Conservation (phyloP, 64 coral and sea anemone genomes). For the Acropora tenuis region DNA sequence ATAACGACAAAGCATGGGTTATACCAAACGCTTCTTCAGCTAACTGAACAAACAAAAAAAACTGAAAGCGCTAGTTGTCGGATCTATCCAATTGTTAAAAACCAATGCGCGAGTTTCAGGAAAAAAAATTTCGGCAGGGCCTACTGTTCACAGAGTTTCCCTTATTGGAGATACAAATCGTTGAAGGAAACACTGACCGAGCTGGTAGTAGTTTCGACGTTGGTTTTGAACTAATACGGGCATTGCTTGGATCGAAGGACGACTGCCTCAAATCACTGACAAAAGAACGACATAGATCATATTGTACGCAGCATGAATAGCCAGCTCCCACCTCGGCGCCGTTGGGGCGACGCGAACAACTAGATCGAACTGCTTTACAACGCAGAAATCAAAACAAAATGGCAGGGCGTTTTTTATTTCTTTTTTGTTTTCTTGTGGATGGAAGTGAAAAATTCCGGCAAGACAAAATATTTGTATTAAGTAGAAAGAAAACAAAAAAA, state of each 20-base stretch:
- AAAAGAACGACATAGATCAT: constrained; percentile 11
- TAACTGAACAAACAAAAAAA: too few species aligned
- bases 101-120: too few species aligned
- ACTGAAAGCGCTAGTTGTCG: too few species aligned
- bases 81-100: too few species aligned
- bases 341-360: background rate
- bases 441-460: background rate
- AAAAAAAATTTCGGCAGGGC: too few species aligned
- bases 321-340: constrained; percentile 14
- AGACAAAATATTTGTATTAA: background rate
- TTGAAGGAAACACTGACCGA: background rate
- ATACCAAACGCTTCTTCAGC: too few species aligned
- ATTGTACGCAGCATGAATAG: background rate
- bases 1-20: too few species aligned
- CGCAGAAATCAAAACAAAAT: constrained; percentile 22
- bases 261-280: background rate
- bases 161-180: too few species aligned
- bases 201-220: background rate
- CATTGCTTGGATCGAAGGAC: background rate
- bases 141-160: background rate
- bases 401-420: background rate
- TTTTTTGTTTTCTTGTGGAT: background rate
- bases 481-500: too few species aligned
- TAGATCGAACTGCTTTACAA: constrained; percentile 16
- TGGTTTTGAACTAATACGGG: constrained; percentile 10